A percentile compares a stretch with the other conserved stretches of the same genome.
These are phyloP conservation scores for Sinocyclocheilus anshuiensis DNA, from an alignment of 2,113 vertebrate species.

Conservation along the genomic window DNA sequence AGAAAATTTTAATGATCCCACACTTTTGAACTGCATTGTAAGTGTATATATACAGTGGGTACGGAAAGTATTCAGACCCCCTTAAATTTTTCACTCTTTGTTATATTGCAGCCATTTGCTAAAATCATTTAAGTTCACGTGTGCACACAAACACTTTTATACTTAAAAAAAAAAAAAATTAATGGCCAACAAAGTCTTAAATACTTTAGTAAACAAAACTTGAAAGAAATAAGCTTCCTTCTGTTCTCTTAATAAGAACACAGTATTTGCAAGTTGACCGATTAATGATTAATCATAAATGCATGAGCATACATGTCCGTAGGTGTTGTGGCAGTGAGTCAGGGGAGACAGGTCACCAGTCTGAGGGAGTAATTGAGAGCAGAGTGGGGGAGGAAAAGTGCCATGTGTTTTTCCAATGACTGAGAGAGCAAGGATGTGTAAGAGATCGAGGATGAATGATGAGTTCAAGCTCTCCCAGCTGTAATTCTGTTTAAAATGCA, in stretches of 20 bases:
- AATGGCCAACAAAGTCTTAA: no score
- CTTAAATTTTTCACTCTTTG: no score
- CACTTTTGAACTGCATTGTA: no score
- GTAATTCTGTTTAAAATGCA: slow-evolving; percentile 38
- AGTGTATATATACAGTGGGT: no score
- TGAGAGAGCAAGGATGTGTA: background rate
- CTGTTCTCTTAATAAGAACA: background rate
- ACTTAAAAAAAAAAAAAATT: no score
- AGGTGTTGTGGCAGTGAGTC: slow-evolving; percentile 17
- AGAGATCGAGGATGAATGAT: background rate
- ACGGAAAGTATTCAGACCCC: no score
- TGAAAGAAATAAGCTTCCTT: background rate
- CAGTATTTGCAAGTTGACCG: background rate
- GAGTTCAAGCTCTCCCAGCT: background rate
- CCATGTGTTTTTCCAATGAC: background rate
- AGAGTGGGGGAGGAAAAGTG: background rate
- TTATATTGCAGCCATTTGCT: no score
- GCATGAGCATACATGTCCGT: background rate
- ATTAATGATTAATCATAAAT: background rate
- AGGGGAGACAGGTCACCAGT: background rate
- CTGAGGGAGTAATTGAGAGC: background rate
- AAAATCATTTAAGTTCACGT: no score
- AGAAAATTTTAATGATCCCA: no score
- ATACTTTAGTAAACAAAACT: background rate
- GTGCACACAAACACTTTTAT: no score